Conservation (phyloP, 2,797 vertebrate genomes). For the Ibycter americanus region DNA sequence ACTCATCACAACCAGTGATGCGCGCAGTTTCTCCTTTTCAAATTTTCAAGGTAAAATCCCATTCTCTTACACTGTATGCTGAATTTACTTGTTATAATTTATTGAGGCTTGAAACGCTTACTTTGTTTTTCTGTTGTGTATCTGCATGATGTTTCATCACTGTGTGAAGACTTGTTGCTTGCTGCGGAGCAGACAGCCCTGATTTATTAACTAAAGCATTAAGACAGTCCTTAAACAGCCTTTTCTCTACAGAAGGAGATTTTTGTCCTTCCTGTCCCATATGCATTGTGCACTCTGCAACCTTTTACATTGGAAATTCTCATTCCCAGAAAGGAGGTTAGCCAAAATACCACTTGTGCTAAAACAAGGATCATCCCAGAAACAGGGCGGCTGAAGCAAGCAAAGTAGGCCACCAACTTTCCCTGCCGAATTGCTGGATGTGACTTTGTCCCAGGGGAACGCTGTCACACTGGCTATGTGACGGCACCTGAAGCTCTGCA, state of each 20-base stretch:
- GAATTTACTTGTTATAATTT: neutral
- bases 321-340: neutral
- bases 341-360: neutral
- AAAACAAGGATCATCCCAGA: neutral
- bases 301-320: neutral
- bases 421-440: neutral
- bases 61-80: neutral
- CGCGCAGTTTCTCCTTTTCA: neutral
- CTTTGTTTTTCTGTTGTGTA: neutral
- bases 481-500: neutral
- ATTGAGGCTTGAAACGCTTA: neutral
- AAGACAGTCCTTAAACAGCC: neutral
- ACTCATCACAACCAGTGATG: neutral
- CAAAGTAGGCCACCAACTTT: neutral
- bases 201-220: neutral
- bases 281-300: fast-evolving
- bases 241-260: neutral
- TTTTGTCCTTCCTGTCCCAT: neutral
- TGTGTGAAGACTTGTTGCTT: neutral
- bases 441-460: neutral
- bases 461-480: neutral
- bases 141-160: neutral
- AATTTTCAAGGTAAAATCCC: neutral
- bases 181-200: neutral
- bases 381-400: neutral